Conservation (phyloP, 2,797 vertebrate species). For the Sarcophilus harrisii region DNA sequence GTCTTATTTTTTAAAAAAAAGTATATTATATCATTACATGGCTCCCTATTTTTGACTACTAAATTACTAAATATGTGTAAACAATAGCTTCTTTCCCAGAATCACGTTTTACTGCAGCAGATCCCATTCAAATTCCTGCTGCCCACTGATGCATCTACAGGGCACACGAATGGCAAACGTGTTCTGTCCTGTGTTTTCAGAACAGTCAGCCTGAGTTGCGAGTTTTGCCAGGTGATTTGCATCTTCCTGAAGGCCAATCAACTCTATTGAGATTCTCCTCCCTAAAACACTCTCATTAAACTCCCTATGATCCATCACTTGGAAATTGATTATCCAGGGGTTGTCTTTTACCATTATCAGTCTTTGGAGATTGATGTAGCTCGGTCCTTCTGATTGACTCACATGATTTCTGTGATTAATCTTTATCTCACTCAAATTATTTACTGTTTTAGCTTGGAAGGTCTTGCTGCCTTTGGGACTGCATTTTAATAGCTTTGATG, state of each 20-base stretch:
- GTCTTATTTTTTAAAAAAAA: constrained; percentile 71
- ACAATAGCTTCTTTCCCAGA: constrained; percentile 54
- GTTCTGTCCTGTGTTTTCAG: constrained; percentile 70
- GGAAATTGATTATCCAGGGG: constrained; percentile 91
- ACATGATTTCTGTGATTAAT: constrained; percentile 91
- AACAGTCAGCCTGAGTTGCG: constrained; percentile 63
- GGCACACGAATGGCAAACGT: constrained; percentile 69
- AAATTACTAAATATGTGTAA: constrained; percentile 64
- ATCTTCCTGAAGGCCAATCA: constrained; percentile 67
- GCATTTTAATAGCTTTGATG: constrained; percentile 78
- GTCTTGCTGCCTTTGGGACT: constrained; percentile 77
- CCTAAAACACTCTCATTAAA: constrained; percentile 85
- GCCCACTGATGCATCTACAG: constrained; percentile 74
- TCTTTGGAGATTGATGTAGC: constrained; percentile 89
- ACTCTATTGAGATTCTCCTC: constrained; percentile 82
- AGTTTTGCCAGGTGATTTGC: constrained; percentile 59
- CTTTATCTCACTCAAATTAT: constrained; percentile 91
- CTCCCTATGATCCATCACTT: constrained; percentile 90
- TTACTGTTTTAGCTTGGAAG: constrained; percentile 83
- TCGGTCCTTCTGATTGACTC: constrained; percentile 85
- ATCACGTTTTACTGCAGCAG: constrained; percentile 68
- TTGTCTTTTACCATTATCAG: constrained; percentile 91
- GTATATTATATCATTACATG: constrained; percentile 77
- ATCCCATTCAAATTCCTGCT: constrained; percentile 78
- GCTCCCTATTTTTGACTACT: constrained; percentile 76